These are phyloP conservation scores for Myotis brandtii DNA, from an alignment of 2,113 vertebrate genomes.

Conservation along the genomic window DNA sequence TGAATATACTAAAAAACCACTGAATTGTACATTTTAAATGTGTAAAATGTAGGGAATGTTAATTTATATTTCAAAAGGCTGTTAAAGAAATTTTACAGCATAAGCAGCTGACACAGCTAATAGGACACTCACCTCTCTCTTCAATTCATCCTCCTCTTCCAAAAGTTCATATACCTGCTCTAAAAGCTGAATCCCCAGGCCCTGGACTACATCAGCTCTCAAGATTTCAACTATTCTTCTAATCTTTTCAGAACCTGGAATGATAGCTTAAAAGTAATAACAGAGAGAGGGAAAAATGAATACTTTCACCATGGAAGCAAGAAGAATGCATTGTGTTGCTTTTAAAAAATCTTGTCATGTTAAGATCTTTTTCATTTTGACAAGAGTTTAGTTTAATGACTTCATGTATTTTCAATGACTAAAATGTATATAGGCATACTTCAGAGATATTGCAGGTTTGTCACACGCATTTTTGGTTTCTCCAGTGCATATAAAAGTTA, in stretches of 20 bases:
- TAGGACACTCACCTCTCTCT: constrained; percentile 90
- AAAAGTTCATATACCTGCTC: constrained; percentile 93
- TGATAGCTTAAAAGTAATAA: constrained; percentile 83
- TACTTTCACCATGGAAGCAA: not conserved
- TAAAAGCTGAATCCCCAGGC: constrained; percentile 94
- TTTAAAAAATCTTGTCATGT: not conserved
- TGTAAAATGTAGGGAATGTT: not conserved
- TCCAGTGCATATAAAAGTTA: not conserved
- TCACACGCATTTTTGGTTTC: not conserved
- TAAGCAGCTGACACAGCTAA: not conserved
- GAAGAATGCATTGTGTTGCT: not conserved
- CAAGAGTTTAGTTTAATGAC: not conserved
- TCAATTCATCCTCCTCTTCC: constrained; percentile 94
- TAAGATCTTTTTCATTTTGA: constrained; percentile 44
- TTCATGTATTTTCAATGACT: constrained; percentile 39
- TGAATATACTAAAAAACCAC: constrained; percentile 3
- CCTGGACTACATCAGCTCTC: constrained; percentile 94
- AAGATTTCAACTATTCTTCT: constrained; percentile 93
- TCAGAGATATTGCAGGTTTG: not conserved
- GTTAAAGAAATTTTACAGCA: not conserved
- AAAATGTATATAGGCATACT: not conserved
- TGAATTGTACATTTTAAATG: not conserved
- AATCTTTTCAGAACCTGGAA: constrained; percentile 92
- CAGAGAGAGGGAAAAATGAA: constrained; percentile 24
- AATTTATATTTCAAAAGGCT: constrained; percentile 50